These are phyloP conservation scores for Neocrepidodera transversa DNA, from an alignment of 2,888 invertebrate species.

Conservation along the genomic window DNA sequence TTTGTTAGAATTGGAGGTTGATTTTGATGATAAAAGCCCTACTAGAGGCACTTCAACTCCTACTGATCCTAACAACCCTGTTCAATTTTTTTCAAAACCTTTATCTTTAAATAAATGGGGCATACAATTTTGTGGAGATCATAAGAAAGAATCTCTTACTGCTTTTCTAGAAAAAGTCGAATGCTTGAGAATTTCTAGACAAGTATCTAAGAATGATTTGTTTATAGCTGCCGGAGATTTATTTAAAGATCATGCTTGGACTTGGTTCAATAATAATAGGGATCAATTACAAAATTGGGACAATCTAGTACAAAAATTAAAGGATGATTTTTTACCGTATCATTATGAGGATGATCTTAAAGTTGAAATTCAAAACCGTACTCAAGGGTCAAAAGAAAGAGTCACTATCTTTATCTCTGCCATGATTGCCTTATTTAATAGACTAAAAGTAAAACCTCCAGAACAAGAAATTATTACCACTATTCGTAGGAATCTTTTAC, in stretches of 20 bases:
- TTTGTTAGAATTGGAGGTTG: too few species aligned
- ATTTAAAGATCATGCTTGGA: slow-evolving; percentile 24
- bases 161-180: slow-evolving; percentile 24
- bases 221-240: slow-evolving; percentile 23
- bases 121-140: slow-evolving; percentile 10
- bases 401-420: too few species aligned
- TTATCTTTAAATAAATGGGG: slow-evolving; percentile 29
- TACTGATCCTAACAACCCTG: too few species aligned
- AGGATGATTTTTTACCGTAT: slow-evolving; percentile 20
- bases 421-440: slow-evolving; percentile 18
- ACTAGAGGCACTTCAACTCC: too few species aligned
- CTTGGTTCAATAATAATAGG: slow-evolving; percentile 21
- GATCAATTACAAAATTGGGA: too few species aligned
- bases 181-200: slow-evolving; percentile 11
- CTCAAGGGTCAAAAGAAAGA: slow-evolving; percentile 19
- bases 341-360: slow-evolving; percentile 19
- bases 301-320: slow-evolving; percentile 18
- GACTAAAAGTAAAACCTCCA: slow-evolving; percentile 1
- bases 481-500: slow-evolving; percentile 19
- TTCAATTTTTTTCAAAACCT: too few species aligned
- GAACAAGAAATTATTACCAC: slow-evolving; percentile 3
- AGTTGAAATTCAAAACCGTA: slow-evolving; percentile 15
- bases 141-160: slow-evolving; percentile 22
- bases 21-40: too few species aligned
- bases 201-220: slow-evolving; percentile 10